Evolutionary conservation across 2,888 invertebrate genomes (phyloP), one percentile per base, ranked within the genome.

Genomic region (Adelognathus sp.): DNA sequence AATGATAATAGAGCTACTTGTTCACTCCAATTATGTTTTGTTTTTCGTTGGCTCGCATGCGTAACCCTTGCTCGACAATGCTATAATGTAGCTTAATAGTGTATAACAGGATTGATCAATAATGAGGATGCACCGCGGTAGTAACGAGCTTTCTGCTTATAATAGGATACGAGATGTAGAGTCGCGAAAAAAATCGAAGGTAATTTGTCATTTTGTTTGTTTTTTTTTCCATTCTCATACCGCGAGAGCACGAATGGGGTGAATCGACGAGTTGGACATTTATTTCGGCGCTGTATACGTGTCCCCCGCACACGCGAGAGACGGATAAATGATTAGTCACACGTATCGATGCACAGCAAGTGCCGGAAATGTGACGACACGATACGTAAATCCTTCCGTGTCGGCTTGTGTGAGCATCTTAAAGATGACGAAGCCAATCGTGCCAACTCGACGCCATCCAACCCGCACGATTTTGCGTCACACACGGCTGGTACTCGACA

Each of bases 41-140:
- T 24, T 14, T 36, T 70, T 16, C 41, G n/a, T 7, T 41, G 14
- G 7, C 7, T 60, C 41, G 54, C 54, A 63, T 61, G 61, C 60
- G 54, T 54, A 36, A 46, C 61, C 27, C 61, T 72, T 18, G 44
- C n/a, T 50, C 31, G 46, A 4, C 71, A 56, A 63, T 61, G 52
- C 39, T 16, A 61, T 63, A 61, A 54, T 9, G 36, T 56, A 31
- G 63, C 69, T 78, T 24, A 78, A 39, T 14, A 36, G n/a, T 3
- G 11, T 36, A 63, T 78, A 73, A 73, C 39, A 73, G 63, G 73
- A 78, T 78, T 78, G 69, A 73, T 78, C 69, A 63, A 78, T 78
- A 69, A 69, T 63, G 73, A 73, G 58, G 69, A 78, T n/a, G n/a
- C n/a, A n/a, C n/a, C n/a, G n/a, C n/a, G n/a, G n/a, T 69, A 60